Evolutionary conservation across 2,797 vertebrate genomes (phyloP), one percentile per base, ranked within the genome.

Genomic region (Salmo trutta): DNA sequence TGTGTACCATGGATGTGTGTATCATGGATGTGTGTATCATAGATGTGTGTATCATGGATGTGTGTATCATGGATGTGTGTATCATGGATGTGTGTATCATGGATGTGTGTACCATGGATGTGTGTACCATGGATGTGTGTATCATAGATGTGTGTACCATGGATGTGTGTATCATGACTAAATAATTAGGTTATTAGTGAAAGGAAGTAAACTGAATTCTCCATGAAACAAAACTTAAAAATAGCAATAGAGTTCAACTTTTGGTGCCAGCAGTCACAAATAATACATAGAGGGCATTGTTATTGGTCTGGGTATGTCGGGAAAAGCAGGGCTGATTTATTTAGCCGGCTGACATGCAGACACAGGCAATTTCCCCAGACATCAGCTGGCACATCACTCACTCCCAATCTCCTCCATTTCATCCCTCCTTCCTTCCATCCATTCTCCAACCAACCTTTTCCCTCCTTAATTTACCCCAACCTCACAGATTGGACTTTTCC

Each of bases 281-380:
- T 27, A 56, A 19, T 2, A 29, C 53, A 62, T 29, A 70, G 16
- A 75, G 47, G 36, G 72, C 62, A 73, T 65, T 78, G 73, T 51
- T 72, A 70, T 69, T 59, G 52, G 29, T 52, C 56, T 41, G 73
- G 64, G 69, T 53, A 14, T 67, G 65, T 41, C 51, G n/a, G 31
- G 77, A 75, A 83, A 86, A 70, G n/a, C 54, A 66, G 75, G 4
- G 41, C 73, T 67, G 86, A 91, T 92, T 91, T 91, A 90, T 92
- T 12, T 64, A 80, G 62, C 71, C 53, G 53, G 79, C 74, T 19
- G 79, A 83, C 76, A 79, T 74, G 47, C 52, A 80, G 83, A 83
- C 79, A 84, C 76, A 86, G 79, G 87, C 89, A 90, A 88, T 93
- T 89, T 93, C 81, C 75, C 51, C 68, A 59, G 76, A 56, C 73